Evolutionary conservation across 2,113 vertebrate genomes (phyloP).

Genomic region (Paramisgurnus dabryanus): DNA sequence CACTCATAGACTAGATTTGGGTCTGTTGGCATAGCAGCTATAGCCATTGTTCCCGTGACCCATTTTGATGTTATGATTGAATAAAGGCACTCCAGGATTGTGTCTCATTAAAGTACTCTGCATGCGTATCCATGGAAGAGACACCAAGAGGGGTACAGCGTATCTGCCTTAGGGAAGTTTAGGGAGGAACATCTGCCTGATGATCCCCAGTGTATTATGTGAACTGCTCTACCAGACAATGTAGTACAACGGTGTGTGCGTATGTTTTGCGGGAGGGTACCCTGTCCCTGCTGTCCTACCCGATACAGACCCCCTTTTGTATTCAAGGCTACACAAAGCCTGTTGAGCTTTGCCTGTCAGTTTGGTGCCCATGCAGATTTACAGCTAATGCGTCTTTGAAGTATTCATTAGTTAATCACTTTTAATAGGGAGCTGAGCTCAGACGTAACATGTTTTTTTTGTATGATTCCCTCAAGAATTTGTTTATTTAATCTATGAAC

Average conservation of each 20-base stretch:
- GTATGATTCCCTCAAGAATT: constrained; percentile 34
- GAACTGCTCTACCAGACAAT: not conserved
- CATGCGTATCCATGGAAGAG: constrained; percentile 17
- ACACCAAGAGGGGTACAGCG: not conserved
- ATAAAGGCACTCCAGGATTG: constrained; percentile 22
- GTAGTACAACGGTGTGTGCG: constrained; percentile 15
- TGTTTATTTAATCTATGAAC: constrained; percentile 20
- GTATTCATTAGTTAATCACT: constrained; percentile 65
- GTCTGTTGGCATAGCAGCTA: constrained; percentile 1
- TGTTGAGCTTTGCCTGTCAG: constrained; percentile 11
- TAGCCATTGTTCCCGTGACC: constrained; percentile 33
- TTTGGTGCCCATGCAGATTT: constrained; percentile 67
- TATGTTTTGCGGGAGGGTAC: constrained; percentile 22
- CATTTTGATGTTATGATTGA: constrained; percentile 33
- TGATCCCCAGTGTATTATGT: not conserved
- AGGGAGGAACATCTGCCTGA: constrained; percentile 3
- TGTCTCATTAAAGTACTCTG: not conserved
- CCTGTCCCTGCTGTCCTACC: not conserved
- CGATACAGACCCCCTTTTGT: constrained; percentile 70
- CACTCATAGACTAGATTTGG: not conserved
- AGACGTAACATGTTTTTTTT: not conserved
- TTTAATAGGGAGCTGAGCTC: constrained; percentile 52
- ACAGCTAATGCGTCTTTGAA: constrained; percentile 62
- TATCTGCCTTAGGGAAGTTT: not conserved
- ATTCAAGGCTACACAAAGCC: constrained; percentile 48